Base-by-base conservation (phyloP, 2,113 vertebrate genomes). In the Peromyscus polionotus region DNA sequence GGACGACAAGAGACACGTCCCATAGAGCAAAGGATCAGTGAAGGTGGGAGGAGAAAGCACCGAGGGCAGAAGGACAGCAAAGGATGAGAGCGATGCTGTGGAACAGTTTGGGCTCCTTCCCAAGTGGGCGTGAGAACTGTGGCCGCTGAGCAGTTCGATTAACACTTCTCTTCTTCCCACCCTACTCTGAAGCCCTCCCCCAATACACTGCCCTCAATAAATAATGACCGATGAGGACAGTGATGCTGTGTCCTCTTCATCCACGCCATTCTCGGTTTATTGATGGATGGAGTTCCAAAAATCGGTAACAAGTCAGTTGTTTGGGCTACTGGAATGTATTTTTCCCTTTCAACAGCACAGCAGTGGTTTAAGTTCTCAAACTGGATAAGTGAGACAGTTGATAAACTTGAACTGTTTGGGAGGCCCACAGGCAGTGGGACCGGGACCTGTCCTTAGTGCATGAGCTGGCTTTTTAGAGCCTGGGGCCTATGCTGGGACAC, bases 271-370 rank as follows among this genome's bases (percentile, higher is more conserved):
- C 92, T 77, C 81, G 68, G 84, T 88, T 93, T 97, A 93, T 91
- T 84, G 95, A 86, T 83, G 90, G 65, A 68, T 70, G 88, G 57
- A 22, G 42, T 97, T 95, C 96, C 95, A 96, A 96, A 92, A 91
- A 86, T 96, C 95, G 95, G 95, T 83, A 88, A 48, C 70, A 94
- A 97, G 81, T 72, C 88, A 93, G 91, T 96, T 97, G 95, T 94
- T 97, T 97, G 93, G 54, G 90, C 92, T 88, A 84, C 95, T 93
- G 90, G 81, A 88, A 97, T 88, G 92, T 83, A 93, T 94, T 96
- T 98, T 93, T 94, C 95, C 97, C 97, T 94, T 93, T 97, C 97
- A 97, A 97, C 89, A 95, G 59, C 65, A 33, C 96, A 95, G 48
- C 85, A 33, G 91, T 86, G 95, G 91, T 96, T 95, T 95, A 94